Conservation (phyloP, 2,113 vertebrate genomes). For the Dryoscopus gambensis region DNA sequence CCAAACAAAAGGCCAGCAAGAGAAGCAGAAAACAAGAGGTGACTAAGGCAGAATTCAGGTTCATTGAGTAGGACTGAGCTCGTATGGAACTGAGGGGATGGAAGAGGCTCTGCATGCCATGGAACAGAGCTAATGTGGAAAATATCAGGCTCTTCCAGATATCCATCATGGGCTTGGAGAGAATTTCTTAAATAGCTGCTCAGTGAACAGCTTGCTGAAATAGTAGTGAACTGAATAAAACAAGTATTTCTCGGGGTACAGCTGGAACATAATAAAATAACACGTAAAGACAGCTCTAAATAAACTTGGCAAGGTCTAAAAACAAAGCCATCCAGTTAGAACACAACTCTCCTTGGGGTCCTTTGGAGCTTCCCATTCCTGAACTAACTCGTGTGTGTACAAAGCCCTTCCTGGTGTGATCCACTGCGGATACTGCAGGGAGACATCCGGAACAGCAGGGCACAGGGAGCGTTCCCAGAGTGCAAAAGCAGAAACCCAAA, state of each 20-base stretch:
- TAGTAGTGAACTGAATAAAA: neutral
- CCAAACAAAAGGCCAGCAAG: neutral
- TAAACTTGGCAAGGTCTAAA: neutral
- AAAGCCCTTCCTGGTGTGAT: neutral
- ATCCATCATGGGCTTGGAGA: neutral
- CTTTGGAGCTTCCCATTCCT: neutral
- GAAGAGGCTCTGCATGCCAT: neutral
- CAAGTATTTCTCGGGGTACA: neutral
- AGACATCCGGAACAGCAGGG: neutral
- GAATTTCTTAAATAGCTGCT: neutral
- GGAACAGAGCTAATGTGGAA: neutral
- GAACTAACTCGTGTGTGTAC: neutral
- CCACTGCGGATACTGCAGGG: neutral
- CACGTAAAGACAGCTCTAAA: neutral
- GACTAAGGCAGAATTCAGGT: neutral
- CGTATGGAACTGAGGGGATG: neutral
- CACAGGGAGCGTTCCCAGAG: neutral
- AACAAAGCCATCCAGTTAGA: neutral
- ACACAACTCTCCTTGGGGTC: neutral
- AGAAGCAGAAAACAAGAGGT: neutral
- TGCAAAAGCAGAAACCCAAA: neutral
- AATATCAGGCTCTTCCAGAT: neutral
- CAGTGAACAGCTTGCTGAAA: neutral
- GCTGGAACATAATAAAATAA: neutral
- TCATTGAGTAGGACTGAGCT: neutral